Conservation (phyloP, 2,888 invertebrate genomes). For the Cosmopolites sordidus region DNA sequence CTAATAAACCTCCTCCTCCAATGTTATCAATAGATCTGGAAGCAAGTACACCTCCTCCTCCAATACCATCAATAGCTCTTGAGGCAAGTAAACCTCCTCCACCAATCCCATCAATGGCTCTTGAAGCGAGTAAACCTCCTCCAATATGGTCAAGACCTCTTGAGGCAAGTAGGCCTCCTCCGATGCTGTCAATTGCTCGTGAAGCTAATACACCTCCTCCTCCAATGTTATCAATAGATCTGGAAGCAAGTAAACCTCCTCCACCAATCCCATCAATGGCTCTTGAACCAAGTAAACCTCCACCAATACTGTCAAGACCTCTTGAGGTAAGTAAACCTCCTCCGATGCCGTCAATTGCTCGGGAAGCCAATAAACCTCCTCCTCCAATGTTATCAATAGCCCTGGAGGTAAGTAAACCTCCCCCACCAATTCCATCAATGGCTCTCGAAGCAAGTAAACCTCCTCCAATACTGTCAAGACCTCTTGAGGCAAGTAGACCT, state of each 20-base stretch:
- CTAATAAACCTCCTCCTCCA: conserved; percentile 11
- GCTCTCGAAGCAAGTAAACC: conserved; percentile 10
- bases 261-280: conserved; percentile 14
- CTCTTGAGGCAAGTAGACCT: conserved; percentile 4
- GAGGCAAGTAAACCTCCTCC: conserved; percentile 14
- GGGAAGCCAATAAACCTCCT: conserved; percentile 7
- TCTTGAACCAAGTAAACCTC: conserved; percentile 6
- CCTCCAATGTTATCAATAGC: conserved; percentile 7
- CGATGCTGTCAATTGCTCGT: conserved; percentile 10
- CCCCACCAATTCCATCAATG: conserved; percentile 12
- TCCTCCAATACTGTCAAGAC: conserved; percentile 15
- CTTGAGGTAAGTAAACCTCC: conserved; percentile 7
- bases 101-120: conserved; percentile 19
- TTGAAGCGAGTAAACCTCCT: conserved; percentile 9
- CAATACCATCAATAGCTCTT: conserved; percentile 15
- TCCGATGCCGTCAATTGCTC: conserved; percentile 15
- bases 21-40: conserved; percentile 12
- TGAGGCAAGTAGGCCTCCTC: conserved; percentile 9
- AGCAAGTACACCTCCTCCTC: conserved; percentile 7
- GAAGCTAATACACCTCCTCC: conserved; percentile 8
- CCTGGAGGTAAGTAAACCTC: neutral
- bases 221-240: conserved; percentile 16
- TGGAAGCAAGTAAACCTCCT: conserved; percentile 3
- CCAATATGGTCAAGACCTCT: conserved; percentile 5
- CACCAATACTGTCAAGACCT: conserved; percentile 8